These are phyloP conservation scores for Terebella lapidaria DNA, from an alignment of 2,888 invertebrate genomes.

Conservation along the genomic window DNA sequence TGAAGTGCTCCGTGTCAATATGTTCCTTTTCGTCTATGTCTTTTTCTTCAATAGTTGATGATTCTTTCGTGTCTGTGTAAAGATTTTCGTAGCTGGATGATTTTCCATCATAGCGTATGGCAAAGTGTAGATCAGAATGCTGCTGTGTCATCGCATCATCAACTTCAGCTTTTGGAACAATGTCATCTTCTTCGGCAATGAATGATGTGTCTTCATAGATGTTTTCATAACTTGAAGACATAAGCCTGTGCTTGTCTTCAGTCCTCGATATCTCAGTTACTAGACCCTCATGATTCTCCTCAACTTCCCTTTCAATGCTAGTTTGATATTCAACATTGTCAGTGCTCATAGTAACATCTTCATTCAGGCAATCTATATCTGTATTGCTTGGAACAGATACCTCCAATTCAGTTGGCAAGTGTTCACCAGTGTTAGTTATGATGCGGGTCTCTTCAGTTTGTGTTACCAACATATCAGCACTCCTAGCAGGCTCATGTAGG, in stretches of 20 bases:
- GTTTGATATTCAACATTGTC: constrained; percentile 19
- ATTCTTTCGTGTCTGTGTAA: constrained; percentile 29
- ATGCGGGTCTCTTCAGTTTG: neutral
- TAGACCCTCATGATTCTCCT: neutral
- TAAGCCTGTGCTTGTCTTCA: constrained; percentile 13
- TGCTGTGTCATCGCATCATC: constrained; percentile 43
- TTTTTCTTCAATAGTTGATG: constrained; percentile 16
- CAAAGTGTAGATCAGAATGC: constrained; percentile 22
- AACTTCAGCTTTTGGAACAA: constrained; percentile 18
- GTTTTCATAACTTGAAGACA: constrained; percentile 22
- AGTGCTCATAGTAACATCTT: constrained; percentile 36
- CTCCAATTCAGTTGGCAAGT: constrained; percentile 3
- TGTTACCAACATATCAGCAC: neutral
- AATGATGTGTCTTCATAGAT: constrained; percentile 18
- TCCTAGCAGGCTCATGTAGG: neutral
- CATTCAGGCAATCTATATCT: constrained; percentile 41
- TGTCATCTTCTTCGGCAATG: constrained; percentile 14
- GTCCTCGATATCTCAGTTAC: neutral
- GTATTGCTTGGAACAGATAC: constrained; percentile 32
- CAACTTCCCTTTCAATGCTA: neutral
- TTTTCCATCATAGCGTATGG: constrained; percentile 16
- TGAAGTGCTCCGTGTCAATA: constrained; percentile 23
- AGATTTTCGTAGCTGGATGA: constrained; percentile 43
- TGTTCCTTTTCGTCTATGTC: constrained; percentile 10
- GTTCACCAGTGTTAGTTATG: neutral